Conservation (phyloP, 2,113 vertebrate genomes). For the Lonchura striata region DNA sequence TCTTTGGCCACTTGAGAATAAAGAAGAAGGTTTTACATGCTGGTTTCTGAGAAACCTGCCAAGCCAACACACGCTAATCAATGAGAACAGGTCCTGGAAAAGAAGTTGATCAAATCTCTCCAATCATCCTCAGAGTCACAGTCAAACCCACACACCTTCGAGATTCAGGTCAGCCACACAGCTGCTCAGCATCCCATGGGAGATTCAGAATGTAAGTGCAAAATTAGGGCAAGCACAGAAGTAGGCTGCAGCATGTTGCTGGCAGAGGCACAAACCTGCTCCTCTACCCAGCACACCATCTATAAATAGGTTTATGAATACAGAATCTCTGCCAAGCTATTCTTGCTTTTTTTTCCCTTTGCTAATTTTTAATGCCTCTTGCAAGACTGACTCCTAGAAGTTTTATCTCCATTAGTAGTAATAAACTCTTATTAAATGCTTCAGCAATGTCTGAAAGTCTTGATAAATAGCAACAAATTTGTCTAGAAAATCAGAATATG, state of each 20-base stretch:
- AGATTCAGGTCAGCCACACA: slow-evolving; percentile 51
- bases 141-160: background rate
- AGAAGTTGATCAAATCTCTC: background rate
- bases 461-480: slow-evolving; percentile 11
- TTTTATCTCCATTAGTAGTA: slow-evolving; percentile 51
- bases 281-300: background rate
- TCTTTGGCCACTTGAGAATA: background rate
- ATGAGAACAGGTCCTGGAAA: background rate
- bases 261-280: slow-evolving; percentile 41
- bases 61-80: background rate
- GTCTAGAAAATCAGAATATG: background rate
- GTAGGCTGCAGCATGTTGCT: slow-evolving; percentile 25
- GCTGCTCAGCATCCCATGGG: background rate
- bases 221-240: slow-evolving; percentile 59
- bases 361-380: slow-evolving; percentile 41
- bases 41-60: background rate
- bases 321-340: slow-evolving; percentile 41
- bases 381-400: slow-evolving; percentile 12
- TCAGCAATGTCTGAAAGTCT: background rate
- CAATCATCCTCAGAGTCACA: background rate
- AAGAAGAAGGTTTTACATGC: background rate
- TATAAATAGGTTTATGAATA: slow-evolving; percentile 60
- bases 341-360: background rate
- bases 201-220: slow-evolving; percentile 5
- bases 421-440: slow-evolving; percentile 26